Percentiles rank a stretch among this genome's conserved stretches.
Conservation (phyloP, 2,113 vertebrate genomes). For the Anarrhichthys ocellatus region DNA sequence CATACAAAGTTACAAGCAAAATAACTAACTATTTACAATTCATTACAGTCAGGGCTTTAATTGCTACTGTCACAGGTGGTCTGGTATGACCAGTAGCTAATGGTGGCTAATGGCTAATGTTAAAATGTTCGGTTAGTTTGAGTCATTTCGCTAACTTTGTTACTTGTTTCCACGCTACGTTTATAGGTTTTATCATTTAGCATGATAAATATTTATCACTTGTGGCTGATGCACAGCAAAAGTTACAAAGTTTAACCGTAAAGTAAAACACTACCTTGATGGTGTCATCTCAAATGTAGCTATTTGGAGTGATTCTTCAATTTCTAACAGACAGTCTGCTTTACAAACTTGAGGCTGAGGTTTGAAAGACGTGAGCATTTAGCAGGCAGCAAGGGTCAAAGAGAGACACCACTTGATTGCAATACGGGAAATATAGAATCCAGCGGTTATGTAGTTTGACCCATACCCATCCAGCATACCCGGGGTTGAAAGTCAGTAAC, state of each 20-base stretch:
- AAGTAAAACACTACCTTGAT: too few relatives aligned
- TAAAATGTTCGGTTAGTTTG: background rate
- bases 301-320: too few relatives aligned
- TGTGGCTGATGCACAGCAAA: too few relatives aligned
- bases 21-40: background rate
- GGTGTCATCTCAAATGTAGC: too few relatives aligned
- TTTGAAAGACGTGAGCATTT: background rate
- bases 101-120: background rate
- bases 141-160: too few relatives aligned
- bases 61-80: background rate
- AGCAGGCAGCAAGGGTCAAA: background rate
- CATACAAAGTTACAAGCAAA: background rate
- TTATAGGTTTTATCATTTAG: too few relatives aligned
- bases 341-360: background rate
- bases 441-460: background rate
- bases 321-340: background rate
- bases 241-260: too few relatives aligned
- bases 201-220: too few relatives aligned
- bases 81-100: background rate
- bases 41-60: background rate
- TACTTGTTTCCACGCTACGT: too few relatives aligned
- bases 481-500: too few relatives aligned
- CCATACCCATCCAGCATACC: too few relatives aligned
- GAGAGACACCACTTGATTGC: background rate
- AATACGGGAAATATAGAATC: background rate